These are phyloP conservation scores for Chaunax sp. DNA, from an alignment of 2,797 vertebrate genomes.

Conservation along the genomic window DNA sequence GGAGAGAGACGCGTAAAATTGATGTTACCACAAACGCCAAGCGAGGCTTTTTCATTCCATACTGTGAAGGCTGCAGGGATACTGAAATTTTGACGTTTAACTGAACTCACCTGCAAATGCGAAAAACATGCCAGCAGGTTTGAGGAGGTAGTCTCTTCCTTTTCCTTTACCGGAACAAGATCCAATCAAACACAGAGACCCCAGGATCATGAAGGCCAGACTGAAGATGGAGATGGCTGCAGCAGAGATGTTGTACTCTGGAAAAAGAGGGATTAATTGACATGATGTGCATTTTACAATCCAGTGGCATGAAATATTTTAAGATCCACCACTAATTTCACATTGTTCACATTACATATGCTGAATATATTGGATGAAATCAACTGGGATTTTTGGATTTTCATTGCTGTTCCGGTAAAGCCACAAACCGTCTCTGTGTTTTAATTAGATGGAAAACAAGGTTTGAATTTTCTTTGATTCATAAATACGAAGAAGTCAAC, in stretches of 20 bases:
- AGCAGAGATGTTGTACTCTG: slow-evolving; percentile 98
- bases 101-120: slow-evolving; percentile 89
- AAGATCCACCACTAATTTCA: not conserved
- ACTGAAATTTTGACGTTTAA: not conserved
- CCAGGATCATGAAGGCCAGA: slow-evolving; percentile 89
- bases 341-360: not conserved
- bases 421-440: not conserved
- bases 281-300: not conserved
- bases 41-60: not conserved
- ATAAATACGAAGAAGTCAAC: too few species aligned
- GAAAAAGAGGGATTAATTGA: not conserved
- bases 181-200: slow-evolving; percentile 85
- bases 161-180: slow-evolving; percentile 88
- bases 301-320: not conserved
- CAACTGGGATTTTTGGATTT: not conserved
- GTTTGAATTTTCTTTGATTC: not conserved
- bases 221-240: slow-evolving; percentile 97
- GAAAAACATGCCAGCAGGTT: slow-evolving; percentile 95
- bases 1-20: not conserved
- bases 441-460: not conserved
- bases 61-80: not conserved
- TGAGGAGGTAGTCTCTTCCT: slow-evolving; percentile 91
- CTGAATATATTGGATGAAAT: not conserved
- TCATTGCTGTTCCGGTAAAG: not conserved
- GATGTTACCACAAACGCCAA: not conserved